Evolutionary conservation across 2,113 vertebrate genomes (phyloP), one percentile per base, ranked within the genome.

Genomic region (Haliaeetus leucogaster): DNA sequence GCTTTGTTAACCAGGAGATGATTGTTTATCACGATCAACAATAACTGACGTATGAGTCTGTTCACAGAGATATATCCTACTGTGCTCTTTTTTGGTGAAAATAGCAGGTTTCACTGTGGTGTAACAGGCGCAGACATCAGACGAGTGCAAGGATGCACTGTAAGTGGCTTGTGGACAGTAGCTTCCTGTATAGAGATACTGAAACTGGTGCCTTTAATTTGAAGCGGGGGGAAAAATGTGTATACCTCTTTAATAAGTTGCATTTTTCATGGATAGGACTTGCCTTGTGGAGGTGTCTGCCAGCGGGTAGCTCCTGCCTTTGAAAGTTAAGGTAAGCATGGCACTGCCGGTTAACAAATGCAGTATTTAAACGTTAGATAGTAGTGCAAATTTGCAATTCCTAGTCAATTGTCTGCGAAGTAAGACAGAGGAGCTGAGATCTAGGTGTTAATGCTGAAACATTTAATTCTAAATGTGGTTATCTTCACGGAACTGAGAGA

Each of bases 221-320:
- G 18, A 29, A 14, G 16, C 7, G 10, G 6, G 7, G 16, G 12
- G 2, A 13, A 15, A 13, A 4, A 12, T 1, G 5, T 6, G 4
- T 4, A 19, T 7, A 6, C 6, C 3, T 34, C 59, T 61, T 42
- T 3, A 13, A n/a, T 12, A 58, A 67, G 17, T 4, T 43, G 5
- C 43, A 1, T 12, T 55, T 70, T 25, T 59, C 73, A 4, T 10
- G 16, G 59, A 27, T 18, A 29, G 61, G 27, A 18, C 21, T 27
- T 11, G 48, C 43, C 9, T 38, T 9, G 32, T 30, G 17, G 68
- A 73, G 13, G 34, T 6, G 30, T 29, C 21, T 42, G 86, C 66
- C 74, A 10, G 68, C 45, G 73, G 89, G 72, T 48, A 81, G 61
- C 36, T 89, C 59, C 66, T 27, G 71, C 67, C 52, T 80, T 50